phyloP scores from a whole-genome alignment of 2,113 vertebrate genomes.

The Sturnus vulgaris region DNA sequence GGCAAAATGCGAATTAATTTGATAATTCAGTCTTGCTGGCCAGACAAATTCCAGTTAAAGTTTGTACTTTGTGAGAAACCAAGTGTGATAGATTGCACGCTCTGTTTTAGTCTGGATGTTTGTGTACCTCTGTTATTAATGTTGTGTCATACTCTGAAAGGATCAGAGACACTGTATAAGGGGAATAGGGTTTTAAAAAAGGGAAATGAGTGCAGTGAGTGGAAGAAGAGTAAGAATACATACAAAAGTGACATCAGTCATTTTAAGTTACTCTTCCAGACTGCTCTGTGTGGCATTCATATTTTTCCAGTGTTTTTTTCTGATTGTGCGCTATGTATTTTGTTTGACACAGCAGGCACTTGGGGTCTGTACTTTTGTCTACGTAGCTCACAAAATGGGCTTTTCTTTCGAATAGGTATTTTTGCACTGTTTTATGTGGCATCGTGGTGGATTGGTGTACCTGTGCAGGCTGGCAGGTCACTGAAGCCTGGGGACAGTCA shows the following conservation, averaged over 20 bases:
- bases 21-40: neutral
- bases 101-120: neutral
- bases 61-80: neutral
- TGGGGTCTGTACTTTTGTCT: neutral
- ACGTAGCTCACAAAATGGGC: neutral
- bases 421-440: neutral
- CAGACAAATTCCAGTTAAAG: neutral
- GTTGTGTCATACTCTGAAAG: neutral
- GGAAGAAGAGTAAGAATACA: neutral
- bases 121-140: neutral
- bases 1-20: neutral
- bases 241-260: neutral
- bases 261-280: conserved; percentile 8
- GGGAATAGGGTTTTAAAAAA: neutral
- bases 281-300: neutral
- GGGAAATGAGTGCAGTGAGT: neutral
- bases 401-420: conserved; percentile 25
- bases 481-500: neutral
- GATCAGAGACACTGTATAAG: neutral
- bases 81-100: neutral
- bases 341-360: neutral
- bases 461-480: neutral
- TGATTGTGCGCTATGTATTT: conserved; percentile 7
- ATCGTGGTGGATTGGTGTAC: neutral
- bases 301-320: conserved; percentile 10